These are phyloP conservation scores for Toxotes lorentzi DNA, from an alignment of 2,797 vertebrate species.

Conservation along the genomic window DNA sequence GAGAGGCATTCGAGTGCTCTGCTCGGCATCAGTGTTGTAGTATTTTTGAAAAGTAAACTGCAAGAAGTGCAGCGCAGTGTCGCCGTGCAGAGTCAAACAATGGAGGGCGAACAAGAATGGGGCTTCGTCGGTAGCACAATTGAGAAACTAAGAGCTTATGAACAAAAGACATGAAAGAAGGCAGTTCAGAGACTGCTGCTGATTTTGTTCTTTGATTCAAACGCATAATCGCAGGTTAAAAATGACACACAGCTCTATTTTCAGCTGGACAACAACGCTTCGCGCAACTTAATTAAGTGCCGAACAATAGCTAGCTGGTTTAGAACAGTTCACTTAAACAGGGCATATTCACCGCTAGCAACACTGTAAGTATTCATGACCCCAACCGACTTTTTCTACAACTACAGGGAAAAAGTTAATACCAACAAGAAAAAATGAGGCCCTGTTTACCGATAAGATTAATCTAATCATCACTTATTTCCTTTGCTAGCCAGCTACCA, in stretches of 20 bases:
- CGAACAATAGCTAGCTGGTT: conserved; percentile 78
- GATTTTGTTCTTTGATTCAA: neutral
- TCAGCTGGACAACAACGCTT: conserved; percentile 35
- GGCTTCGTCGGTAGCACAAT: conserved; percentile 35
- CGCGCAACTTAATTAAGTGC: conserved; percentile 71
- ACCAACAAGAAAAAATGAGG: neutral
- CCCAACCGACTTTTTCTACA: accelerated
- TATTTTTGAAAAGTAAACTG: conserved; percentile 21
- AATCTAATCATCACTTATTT: conserved; percentile 10
- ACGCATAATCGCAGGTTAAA: conserved; percentile 5
- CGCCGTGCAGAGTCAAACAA: conserved; percentile 65
- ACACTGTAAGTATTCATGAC: neutral
- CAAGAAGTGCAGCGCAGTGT: conserved; percentile 52
- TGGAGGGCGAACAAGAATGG: conserved; percentile 61
- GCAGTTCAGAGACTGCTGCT: neutral
- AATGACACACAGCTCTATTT: neutral
- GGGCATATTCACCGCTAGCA: conserved; percentile 5
- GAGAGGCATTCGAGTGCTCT: neutral
- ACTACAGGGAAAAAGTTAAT: accelerated
- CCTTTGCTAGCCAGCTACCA: conserved; percentile 40
- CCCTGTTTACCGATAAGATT: neutral
- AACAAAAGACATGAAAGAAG: conserved; percentile 10
- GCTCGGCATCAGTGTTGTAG: neutral
- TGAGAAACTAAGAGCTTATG: conserved; percentile 23
- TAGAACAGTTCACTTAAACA: conserved; percentile 47